Conservation (phyloP, 2,797 vertebrate genomes). For the Sitta carolinensis region DNA sequence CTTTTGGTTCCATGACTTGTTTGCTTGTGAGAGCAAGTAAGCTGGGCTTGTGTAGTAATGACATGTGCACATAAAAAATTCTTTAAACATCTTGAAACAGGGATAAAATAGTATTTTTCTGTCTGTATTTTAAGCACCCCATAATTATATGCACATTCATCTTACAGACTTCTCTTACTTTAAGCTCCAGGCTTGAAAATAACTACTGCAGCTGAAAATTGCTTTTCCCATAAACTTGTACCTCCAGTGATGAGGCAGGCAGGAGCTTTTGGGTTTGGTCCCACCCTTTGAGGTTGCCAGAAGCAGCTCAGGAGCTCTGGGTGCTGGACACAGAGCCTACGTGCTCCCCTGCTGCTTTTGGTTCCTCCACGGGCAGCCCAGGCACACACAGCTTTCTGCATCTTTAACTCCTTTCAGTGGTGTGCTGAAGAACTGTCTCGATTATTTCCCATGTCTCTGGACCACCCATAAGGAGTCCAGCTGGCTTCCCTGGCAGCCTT, state of each 20-base stretch:
- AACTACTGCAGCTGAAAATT: conserved; percentile 7
- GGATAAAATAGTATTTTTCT: conserved; percentile 31
- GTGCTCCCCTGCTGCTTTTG: neutral
- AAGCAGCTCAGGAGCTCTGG: neutral
- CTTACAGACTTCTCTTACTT: conserved; percentile 3
- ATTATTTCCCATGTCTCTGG: neutral
- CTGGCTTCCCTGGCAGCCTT: conserved; percentile 33
- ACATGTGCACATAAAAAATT: neutral
- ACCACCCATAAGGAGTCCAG: conserved; percentile 51
- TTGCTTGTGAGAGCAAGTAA: neutral
- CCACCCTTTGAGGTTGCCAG: conserved; percentile 13
- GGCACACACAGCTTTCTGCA: neutral
- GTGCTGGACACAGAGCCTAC: neutral
- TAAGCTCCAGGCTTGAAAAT: conserved; percentile 38
- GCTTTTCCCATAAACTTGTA: neutral
- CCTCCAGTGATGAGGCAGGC: neutral
- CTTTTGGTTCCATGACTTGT: neutral
- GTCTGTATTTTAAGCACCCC: conserved; percentile 8
- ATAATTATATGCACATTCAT: neutral
- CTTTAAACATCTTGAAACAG: neutral
- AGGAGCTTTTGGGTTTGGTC: neutral
- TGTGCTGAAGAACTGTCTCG: neutral
- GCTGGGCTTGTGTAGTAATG: neutral
- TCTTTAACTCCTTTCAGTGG: neutral
- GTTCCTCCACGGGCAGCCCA: neutral